Evolutionary conservation across 1,140 invertebrate species (phyloP), one percentile per base, ranked within the genome.

Genomic region (Drosophila subpulchrella): DNA sequence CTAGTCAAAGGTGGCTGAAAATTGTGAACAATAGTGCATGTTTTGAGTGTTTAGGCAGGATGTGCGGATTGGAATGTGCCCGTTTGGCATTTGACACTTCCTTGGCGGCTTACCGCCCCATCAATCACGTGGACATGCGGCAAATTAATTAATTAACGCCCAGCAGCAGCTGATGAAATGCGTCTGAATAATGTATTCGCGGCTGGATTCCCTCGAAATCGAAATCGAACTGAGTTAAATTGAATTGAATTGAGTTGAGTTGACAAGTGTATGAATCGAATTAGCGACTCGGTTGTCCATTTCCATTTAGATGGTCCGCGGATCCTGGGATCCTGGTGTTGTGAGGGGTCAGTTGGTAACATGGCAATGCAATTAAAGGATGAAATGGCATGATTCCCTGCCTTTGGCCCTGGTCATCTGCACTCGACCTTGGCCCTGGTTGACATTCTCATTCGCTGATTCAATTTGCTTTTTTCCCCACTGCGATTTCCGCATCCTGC

Each of bases 401-500:
- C 5, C 24, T 8, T 17, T 4, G 8, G 10, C 42, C 17, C n/a
- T 42, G 42, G 42, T 3, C 42, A 46, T 5, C 42, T 24, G 42
- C 42, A 20, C 24, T 56, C 44, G 63, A 13, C 41, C 68, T 73
- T 46, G 67, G 39, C 48, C 46, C 41, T 32, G 53, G 55, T 60
- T 58, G 51, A 50, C 66, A 72, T 75, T 53, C 53, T 27, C 27
- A 27, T 27, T 27, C 39, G 66, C 71, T 85, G 30, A 81, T 77
- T 84, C 60, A 61, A 83, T 84, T 76, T 75, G 32, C 59, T 57
- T 38, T 48, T 63, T 50, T 50, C 13, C 48, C 34, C 39, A n/a
- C 61, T 61, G 7, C 8, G 2, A 34, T 66, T 70, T 41, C 67
- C 42, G n/a, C 44, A 47, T 47, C 6, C 44, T 1, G 20, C 12